Base-by-base conservation (phyloP, 1,140 invertebrate genomes). In the Dufourea novaeangliae region DNA sequence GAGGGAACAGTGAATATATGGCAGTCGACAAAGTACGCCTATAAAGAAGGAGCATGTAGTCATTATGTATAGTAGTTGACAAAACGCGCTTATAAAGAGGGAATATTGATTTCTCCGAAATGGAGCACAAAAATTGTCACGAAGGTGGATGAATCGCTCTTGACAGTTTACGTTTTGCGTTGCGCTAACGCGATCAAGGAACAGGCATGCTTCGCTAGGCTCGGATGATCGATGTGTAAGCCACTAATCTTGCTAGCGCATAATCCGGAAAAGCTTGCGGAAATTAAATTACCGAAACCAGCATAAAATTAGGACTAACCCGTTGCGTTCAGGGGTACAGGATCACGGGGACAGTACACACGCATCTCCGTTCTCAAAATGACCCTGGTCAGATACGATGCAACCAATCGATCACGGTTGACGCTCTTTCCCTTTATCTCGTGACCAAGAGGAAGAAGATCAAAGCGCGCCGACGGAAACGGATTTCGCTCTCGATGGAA, bases 141-240 rank as follows among this genome's bases (percentile, higher is more conserved):
- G 44, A 63, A 39, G 27, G 29, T 34, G 25, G n/a, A 14, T 10
- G 70, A 34, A 61, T 14, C 20, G n/a, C 14, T 11, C 2, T 8
- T 14, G 17, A 2, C 50, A 46, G 32, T 12, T 20, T 5, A 2
- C 27, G 25, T 4, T 22, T 14, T 34, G 34, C 1, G 10, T 8
- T 41, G 22, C 2, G 27, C 0, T 37, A 14, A 7, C 34, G 8
- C 22, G 73, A 39, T 69, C 29, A 27, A 67, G 22, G n/a, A 41
- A 54, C 34, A 41, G 59, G 39, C 74, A 71, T 67, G 63, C 57
- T 62, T 37, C 57, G 62, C 41, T 56, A 80, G 37, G 61, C 39
- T 32, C 63, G 57, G 44, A 74, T 75, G 80, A 82, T 82, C 64
- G 80, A 82, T 75, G 71, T 59, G 59, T 82, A 79, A 82, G 79